Conservation (phyloP, 2,113 vertebrate species). For the Lanius collurio region DNA sequence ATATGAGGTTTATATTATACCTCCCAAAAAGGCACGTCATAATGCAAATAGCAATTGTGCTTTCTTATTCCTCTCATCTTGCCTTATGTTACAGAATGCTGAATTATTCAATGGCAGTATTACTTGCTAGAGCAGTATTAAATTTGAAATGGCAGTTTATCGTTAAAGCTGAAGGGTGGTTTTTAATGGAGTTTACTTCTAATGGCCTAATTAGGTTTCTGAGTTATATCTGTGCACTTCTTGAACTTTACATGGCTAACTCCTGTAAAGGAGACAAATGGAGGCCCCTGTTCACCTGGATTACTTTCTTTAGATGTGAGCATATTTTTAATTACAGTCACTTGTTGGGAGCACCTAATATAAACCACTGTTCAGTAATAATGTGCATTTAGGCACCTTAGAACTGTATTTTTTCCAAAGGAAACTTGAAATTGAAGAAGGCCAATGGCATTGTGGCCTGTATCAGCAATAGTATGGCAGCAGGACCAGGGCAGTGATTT, state of each 20-base stretch:
- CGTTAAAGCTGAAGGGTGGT: slow-evolving; percentile 50
- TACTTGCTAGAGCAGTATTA: slow-evolving; percentile 59
- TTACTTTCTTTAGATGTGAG: slow-evolving; percentile 49
- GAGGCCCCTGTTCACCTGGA: slow-evolving; percentile 14
- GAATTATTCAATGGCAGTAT: slow-evolving; percentile 64
- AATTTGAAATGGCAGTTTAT: slow-evolving; percentile 70
- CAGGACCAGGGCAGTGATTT: not conserved
- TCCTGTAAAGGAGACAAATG: slow-evolving; percentile 28
- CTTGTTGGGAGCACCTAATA: slow-evolving; percentile 51
- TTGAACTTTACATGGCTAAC: slow-evolving; percentile 58
- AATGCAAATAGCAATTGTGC: slow-evolving; percentile 67
- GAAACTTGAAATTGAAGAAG: not conserved
- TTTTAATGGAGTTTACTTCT: slow-evolving; percentile 68
- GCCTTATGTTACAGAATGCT: slow-evolving; percentile 54
- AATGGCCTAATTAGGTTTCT: slow-evolving; percentile 73
- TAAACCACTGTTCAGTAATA: slow-evolving; percentile 42
- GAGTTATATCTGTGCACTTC: slow-evolving; percentile 54
- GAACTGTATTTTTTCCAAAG: not conserved
- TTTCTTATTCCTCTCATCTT: slow-evolving; percentile 49
- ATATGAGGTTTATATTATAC: slow-evolving; percentile 55
- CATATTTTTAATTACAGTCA: slow-evolving; percentile 65
- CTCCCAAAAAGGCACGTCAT: slow-evolving; percentile 61
- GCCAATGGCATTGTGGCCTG: not conserved
- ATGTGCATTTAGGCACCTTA: slow-evolving; percentile 11
- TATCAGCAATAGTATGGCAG: not conserved